A percentile compares a stretch with the other conserved stretches of the same genome.
phyloP scores from a whole-genome alignment of 2,888 invertebrate species.

The Pristionchus mayeri region DNA sequence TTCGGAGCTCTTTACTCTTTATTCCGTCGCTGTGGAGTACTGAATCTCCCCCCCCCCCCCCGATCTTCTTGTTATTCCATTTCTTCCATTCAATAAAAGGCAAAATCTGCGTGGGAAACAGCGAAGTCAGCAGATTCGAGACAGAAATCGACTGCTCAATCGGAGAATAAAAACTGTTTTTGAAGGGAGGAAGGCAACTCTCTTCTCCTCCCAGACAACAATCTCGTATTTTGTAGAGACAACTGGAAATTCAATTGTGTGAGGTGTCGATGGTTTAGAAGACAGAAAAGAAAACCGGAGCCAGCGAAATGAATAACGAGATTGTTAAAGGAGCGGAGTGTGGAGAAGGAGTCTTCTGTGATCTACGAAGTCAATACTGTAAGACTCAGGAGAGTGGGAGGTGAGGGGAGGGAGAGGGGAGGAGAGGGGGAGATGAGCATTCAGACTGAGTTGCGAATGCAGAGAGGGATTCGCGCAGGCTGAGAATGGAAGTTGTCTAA shows the following conservation, averaged over 20 bases:
- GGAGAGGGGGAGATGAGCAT: neutral
- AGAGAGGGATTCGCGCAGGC: conserved; percentile 65
- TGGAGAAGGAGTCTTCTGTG: conserved; percentile 56
- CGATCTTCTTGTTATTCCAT: neutral
- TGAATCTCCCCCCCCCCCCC: neutral
- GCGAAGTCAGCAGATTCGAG: neutral
- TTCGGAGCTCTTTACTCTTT: neutral
- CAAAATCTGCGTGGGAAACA: conserved; percentile 14
- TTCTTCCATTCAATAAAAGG: conserved; percentile 1
- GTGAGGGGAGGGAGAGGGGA: neutral
- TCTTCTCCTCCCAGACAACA: neutral
- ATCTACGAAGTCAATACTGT: conserved; percentile 73
- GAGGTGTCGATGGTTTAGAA: neutral
- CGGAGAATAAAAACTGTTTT: neutral
- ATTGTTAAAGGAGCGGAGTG: conserved; percentile 8
- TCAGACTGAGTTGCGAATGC: conserved; percentile 68
- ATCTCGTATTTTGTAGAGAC: neutral
- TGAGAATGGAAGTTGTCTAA: conserved; percentile 62
- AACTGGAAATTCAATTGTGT: neutral
- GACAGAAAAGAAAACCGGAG: neutral
- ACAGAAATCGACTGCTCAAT: neutral
- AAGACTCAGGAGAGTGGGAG: conserved; percentile 67
- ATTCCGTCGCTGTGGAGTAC: neutral
- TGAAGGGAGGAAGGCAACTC: neutral
- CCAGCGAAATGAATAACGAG: neutral